A percentile compares a stretch with the other conserved stretches of the same genome.
Evolutionary conservation across 2,113 vertebrate species (phyloP).

Genomic region (Oreochromis niloticus): DNA sequence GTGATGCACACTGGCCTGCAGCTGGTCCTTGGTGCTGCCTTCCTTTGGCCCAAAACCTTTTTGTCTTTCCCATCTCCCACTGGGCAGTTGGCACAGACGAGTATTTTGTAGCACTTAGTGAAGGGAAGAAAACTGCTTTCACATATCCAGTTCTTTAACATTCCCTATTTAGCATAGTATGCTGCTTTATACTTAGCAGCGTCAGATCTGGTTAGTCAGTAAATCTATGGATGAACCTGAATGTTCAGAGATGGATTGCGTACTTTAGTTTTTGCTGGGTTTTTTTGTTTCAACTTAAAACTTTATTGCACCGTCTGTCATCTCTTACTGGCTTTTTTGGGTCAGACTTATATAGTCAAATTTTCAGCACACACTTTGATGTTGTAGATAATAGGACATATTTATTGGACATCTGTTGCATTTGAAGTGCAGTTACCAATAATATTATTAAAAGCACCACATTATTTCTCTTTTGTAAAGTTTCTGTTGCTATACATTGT

Average conservation of each 20-base stretch:
- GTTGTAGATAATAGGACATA: slow-evolving; percentile 62
- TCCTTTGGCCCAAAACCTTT: background rate
- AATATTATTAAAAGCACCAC: slow-evolving; percentile 4
- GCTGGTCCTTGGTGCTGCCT: background rate
- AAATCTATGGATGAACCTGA: background rate
- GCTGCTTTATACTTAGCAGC: background rate
- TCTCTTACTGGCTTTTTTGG: background rate
- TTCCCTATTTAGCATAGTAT: background rate
- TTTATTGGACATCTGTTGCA: slow-evolving; percentile 73
- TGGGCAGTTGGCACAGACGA: background rate
- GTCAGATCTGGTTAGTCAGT: background rate
- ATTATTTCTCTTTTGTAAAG: slow-evolving; percentile 47
- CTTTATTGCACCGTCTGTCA: background rate
- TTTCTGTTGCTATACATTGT: slow-evolving; percentile 48
- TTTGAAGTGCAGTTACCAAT: slow-evolving; percentile 22
- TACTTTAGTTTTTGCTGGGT: background rate
- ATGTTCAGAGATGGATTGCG: slow-evolving; percentile 1
- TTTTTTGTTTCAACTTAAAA: background rate
- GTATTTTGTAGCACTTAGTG: slow-evolving; percentile 53
- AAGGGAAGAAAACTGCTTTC: slow-evolving; percentile 10
- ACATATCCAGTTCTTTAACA: background rate
- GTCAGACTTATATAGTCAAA: background rate
- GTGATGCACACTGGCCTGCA: background rate
- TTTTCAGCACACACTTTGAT: slow-evolving; percentile 32
- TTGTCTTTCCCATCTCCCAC: background rate